These are phyloP conservation scores for Catagonus wagneri DNA, from an alignment of 2,113 vertebrate genomes.

Conservation along the genomic window DNA sequence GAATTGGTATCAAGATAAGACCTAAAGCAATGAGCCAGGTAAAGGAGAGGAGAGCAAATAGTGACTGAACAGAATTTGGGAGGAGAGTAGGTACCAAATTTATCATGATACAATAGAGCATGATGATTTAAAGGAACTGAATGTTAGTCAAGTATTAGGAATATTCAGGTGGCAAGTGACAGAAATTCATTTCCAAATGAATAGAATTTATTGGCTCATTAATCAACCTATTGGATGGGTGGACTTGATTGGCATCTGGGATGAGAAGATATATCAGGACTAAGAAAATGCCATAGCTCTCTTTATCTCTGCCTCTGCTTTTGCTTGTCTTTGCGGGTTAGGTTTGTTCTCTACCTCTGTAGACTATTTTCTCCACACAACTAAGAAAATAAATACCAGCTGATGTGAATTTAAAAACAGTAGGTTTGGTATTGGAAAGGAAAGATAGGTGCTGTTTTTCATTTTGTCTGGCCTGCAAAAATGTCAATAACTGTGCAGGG, in stretches of 20 bases:
- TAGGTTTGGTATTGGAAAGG: neutral
- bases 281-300: neutral
- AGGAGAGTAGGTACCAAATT: neutral
- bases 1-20: neutral
- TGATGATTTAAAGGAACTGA: slow-evolving; percentile 1
- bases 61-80: neutral
- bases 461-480: neutral
- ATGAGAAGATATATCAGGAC: neutral
- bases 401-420: neutral
- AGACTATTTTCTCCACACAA: neutral
- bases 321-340: neutral
- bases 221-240: neutral
- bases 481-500: neutral
- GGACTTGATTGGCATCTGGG: neutral
- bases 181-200: slow-evolving; percentile 7
- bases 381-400: neutral
- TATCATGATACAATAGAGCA: neutral
- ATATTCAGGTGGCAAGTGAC: neutral
- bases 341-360: neutral
- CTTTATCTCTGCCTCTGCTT: neutral
- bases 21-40: neutral
- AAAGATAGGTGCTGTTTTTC: neutral
- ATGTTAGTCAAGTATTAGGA: neutral
- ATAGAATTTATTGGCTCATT: neutral
- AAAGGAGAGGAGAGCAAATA: neutral